A percentile compares a stretch with the other conserved stretches of the same genome.
Evolutionary conservation across 23 tunicate species (phyloP).

Genomic region (Phallusia fumigata): DNA sequence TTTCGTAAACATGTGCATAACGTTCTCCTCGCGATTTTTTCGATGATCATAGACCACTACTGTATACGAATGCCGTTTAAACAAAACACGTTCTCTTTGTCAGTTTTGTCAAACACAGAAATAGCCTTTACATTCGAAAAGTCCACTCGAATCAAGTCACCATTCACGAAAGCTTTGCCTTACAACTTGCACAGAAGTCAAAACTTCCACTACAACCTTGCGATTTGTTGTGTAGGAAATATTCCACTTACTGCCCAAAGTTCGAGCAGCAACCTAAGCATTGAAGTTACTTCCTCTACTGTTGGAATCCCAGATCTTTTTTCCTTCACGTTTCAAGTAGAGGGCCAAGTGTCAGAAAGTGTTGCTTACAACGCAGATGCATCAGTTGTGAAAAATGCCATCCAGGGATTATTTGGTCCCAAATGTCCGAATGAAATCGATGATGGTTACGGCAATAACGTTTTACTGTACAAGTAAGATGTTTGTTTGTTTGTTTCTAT

Average conservation of each 20-base stretch:
- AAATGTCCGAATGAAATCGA: slow-evolving; percentile 55
- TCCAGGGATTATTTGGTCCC: slow-evolving; percentile 49
- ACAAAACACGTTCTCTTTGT: no score
- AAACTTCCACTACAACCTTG: no score
- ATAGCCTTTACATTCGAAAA: no score
- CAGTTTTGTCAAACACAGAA: no score
- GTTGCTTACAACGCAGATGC: slow-evolving; percentile 41
- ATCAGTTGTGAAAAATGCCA: slow-evolving; percentile 30
- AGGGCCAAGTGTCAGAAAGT: slow-evolving; percentile 32
- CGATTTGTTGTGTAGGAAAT: neutral
- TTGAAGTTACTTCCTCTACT: slow-evolving; percentile 1
- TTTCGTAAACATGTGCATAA: no score
- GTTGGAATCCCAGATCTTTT: slow-evolving; percentile 33
- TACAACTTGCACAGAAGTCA: no score
- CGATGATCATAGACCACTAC: no score
- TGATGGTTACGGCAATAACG: neutral
- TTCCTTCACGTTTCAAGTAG: slow-evolving; percentile 30
- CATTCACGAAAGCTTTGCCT: no score
- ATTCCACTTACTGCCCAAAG: slow-evolving; percentile 6
- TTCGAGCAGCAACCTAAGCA: neutral
- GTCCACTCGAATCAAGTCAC: no score
- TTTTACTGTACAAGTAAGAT: slow-evolving; percentile 26
- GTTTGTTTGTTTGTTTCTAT: neutral
- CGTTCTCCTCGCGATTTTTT: no score
- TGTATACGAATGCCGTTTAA: no score